These are phyloP conservation scores for Crepidodera aurea DNA, from an alignment of 2,888 invertebrate genomes.

Conservation along the genomic window DNA sequence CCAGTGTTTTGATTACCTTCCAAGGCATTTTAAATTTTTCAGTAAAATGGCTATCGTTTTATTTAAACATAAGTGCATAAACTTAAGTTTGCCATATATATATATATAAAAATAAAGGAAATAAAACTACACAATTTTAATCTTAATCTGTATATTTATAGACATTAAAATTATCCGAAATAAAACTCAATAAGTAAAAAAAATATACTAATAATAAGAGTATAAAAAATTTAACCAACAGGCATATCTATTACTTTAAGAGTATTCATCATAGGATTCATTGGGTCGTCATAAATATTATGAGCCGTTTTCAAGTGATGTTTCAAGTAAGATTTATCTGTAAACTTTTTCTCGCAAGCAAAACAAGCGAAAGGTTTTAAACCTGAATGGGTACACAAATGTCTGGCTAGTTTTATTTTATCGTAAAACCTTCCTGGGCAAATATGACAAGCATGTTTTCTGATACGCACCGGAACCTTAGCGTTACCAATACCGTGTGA, in stretches of 20 bases:
- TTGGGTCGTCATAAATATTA: constrained; percentile 21
- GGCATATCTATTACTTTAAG: background rate
- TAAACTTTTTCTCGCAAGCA: constrained; percentile 50
- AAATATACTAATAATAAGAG: background rate
- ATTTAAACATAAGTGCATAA: too few species aligned
- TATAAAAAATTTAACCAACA: constrained; percentile 1
- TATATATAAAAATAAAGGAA: too few species aligned
- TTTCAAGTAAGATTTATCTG: constrained; percentile 51
- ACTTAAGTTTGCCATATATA: too few species aligned
- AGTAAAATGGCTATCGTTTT: too few species aligned
- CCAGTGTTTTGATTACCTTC: too few species aligned
- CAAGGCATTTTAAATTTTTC: too few species aligned
- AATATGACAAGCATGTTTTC: constrained; percentile 51
- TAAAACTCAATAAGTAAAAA: background rate
- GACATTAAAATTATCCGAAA: too few species aligned
- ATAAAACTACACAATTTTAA: background rate
- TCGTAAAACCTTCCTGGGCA: constrained; percentile 58
- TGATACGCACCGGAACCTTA: constrained; percentile 55
- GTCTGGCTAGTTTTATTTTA: constrained; percentile 50
- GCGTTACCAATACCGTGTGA: constrained; percentile 60
- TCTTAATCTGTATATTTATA: background rate
- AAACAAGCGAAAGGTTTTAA: constrained; percentile 49
- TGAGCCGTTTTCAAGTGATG: constrained; percentile 45
- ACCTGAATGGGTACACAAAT: constrained; percentile 51
- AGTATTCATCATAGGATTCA: constrained; percentile 8